These are phyloP conservation scores for Orussus abietinus DNA, from an alignment of 1,140 invertebrate species.

Conservation along the genomic window DNA sequence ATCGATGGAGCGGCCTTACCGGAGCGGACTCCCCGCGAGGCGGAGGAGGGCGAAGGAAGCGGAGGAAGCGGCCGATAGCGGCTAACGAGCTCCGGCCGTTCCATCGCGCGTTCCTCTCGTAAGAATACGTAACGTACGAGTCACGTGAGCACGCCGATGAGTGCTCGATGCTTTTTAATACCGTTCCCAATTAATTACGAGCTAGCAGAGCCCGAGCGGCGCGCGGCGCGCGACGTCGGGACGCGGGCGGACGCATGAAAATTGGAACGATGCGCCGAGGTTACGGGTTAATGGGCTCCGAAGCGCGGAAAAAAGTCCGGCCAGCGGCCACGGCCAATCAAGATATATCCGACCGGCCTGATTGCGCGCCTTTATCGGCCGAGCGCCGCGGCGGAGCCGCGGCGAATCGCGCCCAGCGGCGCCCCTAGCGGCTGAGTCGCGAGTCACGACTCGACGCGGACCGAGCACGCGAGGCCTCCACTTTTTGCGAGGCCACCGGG, in stretches of 20 bases:
- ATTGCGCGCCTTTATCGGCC: too few relatives aligned
- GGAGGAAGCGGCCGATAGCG: too few relatives aligned
- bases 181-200: conserved; percentile 27
- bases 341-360: conserved; percentile 1
- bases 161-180: conserved; percentile 37
- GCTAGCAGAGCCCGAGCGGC: conserved; percentile 14
- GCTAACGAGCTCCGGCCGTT: too few relatives aligned
- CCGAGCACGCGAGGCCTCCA: not conserved
- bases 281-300: conserved; percentile 19
- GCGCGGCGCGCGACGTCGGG: conserved; percentile 12
- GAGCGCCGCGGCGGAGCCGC: conserved; percentile 11
- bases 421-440: not conserved
- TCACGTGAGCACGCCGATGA: conserved; percentile 24
- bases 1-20: too few relatives aligned
- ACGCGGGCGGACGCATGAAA: conserved; percentile 18
- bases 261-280: conserved; percentile 18
- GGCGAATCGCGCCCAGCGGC: conserved; percentile 1
- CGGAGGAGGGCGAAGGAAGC: too few relatives aligned
- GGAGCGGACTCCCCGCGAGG: too few relatives aligned
- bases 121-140: conserved; percentile 26
- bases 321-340: not conserved
- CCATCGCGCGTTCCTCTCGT: too few relatives aligned
- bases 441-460: not conserved
- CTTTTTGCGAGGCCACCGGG: too few relatives aligned
- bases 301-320: conserved; percentile 10